Evolutionary conservation across 2,113 vertebrate genomes (phyloP).

Genomic region (Empidonax alnorum): DNA sequence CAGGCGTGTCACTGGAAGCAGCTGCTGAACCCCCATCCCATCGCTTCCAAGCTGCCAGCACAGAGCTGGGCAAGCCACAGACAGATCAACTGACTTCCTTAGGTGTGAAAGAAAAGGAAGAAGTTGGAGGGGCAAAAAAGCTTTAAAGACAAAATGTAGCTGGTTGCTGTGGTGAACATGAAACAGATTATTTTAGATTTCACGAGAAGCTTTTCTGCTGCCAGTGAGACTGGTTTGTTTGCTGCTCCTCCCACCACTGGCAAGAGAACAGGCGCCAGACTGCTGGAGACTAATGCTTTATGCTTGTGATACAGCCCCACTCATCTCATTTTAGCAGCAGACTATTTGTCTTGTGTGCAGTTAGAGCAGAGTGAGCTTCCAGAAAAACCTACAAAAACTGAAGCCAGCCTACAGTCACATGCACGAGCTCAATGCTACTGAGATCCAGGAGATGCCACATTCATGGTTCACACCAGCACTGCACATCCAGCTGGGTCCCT

Average conservation of each 20-base stretch:
- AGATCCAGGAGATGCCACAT: background rate
- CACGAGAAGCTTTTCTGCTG: constrained; percentile 16
- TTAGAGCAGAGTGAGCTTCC: background rate
- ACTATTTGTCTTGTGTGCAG: background rate
- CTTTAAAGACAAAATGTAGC: background rate
- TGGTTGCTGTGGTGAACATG: background rate
- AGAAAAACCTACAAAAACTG: background rate
- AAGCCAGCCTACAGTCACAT: background rate
- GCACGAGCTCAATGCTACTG: rapidly evolving
- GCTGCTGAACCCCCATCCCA: background rate
- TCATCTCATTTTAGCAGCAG: constrained; percentile 12
- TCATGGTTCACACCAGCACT: background rate
- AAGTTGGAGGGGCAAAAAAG: background rate
- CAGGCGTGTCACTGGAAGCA: background rate
- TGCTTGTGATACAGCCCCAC: background rate
- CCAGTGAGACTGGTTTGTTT: background rate
- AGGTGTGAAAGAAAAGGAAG: background rate
- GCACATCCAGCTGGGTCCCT: background rate
- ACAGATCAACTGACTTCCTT: background rate
- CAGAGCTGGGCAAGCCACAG: background rate
- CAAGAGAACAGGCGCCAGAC: constrained; percentile 2
- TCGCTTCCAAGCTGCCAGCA: rapidly evolving
- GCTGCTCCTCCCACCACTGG: constrained; percentile 6
- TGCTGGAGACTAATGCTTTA: background rate
- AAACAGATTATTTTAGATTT: background rate